phyloP scores from a whole-genome alignment of 2,888 invertebrate genomes.

The Limnephilus lunatus region DNA sequence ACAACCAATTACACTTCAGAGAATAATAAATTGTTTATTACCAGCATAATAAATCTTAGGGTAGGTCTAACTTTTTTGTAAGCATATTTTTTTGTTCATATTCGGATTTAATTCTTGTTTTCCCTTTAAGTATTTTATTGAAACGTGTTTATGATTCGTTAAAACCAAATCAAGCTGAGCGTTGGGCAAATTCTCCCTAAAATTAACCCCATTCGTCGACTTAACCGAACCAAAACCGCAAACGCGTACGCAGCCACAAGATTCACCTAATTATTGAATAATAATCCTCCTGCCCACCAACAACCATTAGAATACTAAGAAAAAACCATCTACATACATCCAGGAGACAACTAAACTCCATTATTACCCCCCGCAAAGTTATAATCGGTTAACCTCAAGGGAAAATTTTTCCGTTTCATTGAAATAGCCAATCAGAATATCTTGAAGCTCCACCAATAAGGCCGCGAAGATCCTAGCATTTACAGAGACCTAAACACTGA shows the following conservation, averaged over 20 bases:
- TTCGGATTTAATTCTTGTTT: neutral
- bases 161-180: neutral
- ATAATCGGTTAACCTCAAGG: neutral
- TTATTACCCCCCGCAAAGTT: neutral
- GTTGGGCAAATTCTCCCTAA: neutral
- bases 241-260: constrained; percentile 66
- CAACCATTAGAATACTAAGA: neutral
- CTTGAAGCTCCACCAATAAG: neutral
- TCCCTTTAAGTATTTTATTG: neutral
- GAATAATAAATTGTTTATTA: too few relatives aligned
- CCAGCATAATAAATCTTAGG: too few relatives aligned
- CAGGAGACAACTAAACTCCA: neutral
- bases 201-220: neutral
- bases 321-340: neutral
- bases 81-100: neutral
- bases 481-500: neutral
- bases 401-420: neutral
- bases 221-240: constrained; percentile 67
- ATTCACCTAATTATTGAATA: constrained; percentile 36
- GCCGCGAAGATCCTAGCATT: neutral
- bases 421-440: neutral
- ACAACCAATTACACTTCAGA: neutral
- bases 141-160: neutral
- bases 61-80: too few relatives aligned
- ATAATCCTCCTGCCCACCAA: constrained; percentile 67